These are phyloP conservation scores for Drosophila formosana DNA, from an alignment of 2,888 invertebrate species.

Conservation along the genomic window DNA sequence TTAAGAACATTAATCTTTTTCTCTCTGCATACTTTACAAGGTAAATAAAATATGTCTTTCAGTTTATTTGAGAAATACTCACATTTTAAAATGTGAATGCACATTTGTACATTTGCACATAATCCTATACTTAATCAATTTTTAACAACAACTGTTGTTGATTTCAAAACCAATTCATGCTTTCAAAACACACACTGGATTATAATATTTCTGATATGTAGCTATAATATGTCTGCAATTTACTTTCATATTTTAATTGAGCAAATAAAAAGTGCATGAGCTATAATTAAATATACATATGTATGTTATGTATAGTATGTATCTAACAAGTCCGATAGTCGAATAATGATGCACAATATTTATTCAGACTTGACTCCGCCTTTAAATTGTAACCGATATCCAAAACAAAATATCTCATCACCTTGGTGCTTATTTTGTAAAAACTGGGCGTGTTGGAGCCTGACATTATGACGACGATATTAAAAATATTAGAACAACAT, in stretches of 20 bases:
- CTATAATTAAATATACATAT: constrained; percentile 12
- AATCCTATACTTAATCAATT: too few species aligned
- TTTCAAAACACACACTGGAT: too few species aligned
- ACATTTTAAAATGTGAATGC: too few species aligned
- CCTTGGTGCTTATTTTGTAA: constrained; percentile 5
- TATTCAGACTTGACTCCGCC: constrained; percentile 41
- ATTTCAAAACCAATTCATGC: too few species aligned
- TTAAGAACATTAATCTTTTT: constrained; percentile 11
- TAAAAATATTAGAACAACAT: constrained; percentile 21
- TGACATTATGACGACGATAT: constrained; percentile 1
- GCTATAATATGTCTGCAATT: too few species aligned
- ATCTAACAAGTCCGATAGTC: constrained; percentile 8
- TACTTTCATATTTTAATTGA: neutral
- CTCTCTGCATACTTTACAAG: constrained; percentile 24
- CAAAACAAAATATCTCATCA: constrained; percentile 31
- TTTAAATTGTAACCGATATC: constrained; percentile 49
- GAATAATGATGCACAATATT: constrained; percentile 15
- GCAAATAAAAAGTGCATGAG: neutral
- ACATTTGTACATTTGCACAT: too few species aligned
- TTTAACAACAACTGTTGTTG: too few species aligned
- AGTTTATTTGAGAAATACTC: too few species aligned
- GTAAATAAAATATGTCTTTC: constrained; percentile 24
- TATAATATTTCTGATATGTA: too few species aligned
- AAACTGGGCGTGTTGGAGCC: neutral
- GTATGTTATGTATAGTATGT: too few species aligned